Base-by-base conservation (phyloP, 2,113 vertebrate species). In the Nanorana parkeri region DNA sequence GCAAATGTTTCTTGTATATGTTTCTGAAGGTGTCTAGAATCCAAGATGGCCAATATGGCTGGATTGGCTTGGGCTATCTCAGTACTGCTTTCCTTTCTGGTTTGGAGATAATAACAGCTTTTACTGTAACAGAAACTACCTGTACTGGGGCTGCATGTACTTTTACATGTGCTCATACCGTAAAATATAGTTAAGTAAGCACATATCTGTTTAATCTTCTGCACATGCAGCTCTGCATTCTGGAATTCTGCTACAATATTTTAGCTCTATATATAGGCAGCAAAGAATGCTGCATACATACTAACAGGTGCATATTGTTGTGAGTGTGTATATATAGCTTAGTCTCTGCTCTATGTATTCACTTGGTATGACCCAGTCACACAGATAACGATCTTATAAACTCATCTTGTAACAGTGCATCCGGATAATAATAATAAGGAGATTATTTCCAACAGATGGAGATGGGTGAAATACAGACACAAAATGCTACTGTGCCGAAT, bases 401-500 rank as follows among this genome's bases (percentile, higher is more conserved):
- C 60, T 74, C 80, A 81, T 81, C 69, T 74, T 67, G 47, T 74
- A 56, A 54, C 68, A 54, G 69, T 74, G 68, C n/a, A n/a, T 64
- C 60, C 13, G 80, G 58, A 66, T 74, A 65, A 81, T 81, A 81
- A 81, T 81, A 72, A 73, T 81, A 75, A 66, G 23, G 26, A 81
- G 80, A 81, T 81, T 81, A 75, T 81, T 65, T 64, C 54, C 60
- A 81, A 55, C 80, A 81, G 80, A 74, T 75, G 80, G 80, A 81
- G 69, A 63, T 16, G 51, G 60, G 47, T 58, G 60, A 66, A 47
- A 66, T 54, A 24, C 19, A 65, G 28, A 56, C 13, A 23, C 56
- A 60, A 41, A 68, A 20, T 4, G 16, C 58, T 41, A 54, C 68
- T 55, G 26, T 81, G 80, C 68, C 55, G 63, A 36, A n/a, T 10